A percentile compares a stretch with the other conserved stretches of the same genome.
These are phyloP conservation scores for Hecatera dysodea DNA, from an alignment of 2,888 invertebrate species.

Conservation along the genomic window DNA sequence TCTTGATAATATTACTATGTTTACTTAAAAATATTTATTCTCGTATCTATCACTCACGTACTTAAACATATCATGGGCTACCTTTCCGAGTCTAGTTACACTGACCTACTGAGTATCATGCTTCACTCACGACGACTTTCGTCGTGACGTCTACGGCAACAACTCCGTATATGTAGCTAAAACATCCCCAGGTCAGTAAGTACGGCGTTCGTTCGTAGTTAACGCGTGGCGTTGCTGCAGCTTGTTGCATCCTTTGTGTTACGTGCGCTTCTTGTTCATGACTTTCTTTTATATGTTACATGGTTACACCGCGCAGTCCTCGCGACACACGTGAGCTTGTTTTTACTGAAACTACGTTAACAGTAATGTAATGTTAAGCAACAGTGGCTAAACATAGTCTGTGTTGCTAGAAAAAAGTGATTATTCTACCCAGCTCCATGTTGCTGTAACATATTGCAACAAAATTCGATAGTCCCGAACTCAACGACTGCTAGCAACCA, in stretches of 20 bases:
- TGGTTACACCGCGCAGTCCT: neutral
- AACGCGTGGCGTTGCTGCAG: conserved; percentile 16
- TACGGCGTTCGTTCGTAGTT: neutral
- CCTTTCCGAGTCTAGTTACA: too few species aligned
- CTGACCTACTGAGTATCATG: too few species aligned
- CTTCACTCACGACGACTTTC: too few species aligned
- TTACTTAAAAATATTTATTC: too few species aligned
- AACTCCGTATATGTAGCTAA: too few species aligned
- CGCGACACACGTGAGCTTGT: conserved; percentile 1
- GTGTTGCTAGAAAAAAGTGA: neutral
- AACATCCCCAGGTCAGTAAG: too few species aligned
- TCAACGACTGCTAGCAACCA: neutral
- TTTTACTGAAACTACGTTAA: neutral
- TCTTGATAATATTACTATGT: too few species aligned
- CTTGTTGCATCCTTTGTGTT: conserved; percentile 17
- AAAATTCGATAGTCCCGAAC: too few species aligned
- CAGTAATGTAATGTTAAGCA: neutral
- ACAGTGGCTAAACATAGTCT: neutral
- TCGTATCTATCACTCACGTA: too few species aligned
- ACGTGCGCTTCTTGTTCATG: conserved; percentile 9
- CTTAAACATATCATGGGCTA: too few species aligned
- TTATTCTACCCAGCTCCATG: neutral
- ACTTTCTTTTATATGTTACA: neutral
- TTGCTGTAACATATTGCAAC: neutral
- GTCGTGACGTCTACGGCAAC: too few species aligned